Conservation (phyloP, 2,797 vertebrate genomes). For the Dendrocincla tyrannina region DNA sequence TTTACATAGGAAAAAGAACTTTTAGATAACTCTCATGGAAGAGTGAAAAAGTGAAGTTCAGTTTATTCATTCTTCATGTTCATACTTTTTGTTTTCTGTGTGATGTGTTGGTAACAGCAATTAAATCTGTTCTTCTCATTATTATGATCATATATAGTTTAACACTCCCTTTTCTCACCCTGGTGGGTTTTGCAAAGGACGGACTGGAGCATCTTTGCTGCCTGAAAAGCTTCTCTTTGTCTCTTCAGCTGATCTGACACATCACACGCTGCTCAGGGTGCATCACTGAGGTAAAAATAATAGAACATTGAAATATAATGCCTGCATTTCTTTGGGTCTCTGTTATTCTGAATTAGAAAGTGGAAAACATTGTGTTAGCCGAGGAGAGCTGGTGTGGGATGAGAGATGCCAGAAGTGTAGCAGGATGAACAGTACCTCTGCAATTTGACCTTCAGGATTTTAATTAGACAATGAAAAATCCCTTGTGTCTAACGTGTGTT, state of each 20-base stretch:
- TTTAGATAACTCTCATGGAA: not conserved
- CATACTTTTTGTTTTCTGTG: not conserved
- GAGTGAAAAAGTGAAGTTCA: not conserved
- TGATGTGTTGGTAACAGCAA: not conserved
- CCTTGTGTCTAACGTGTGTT: not conserved
- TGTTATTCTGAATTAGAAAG: not conserved
- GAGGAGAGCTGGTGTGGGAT: rapidly evolving
- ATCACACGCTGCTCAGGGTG: not conserved
- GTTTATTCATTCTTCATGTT: not conserved
- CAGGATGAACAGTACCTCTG: not conserved
- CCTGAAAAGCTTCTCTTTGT: not conserved
- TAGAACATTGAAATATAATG: not conserved
- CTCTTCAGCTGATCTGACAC: not conserved
- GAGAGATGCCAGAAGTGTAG: not conserved
- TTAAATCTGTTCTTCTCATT: not conserved
- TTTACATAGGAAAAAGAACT: not conserved
- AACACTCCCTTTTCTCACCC: not conserved
- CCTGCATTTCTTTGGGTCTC: not conserved
- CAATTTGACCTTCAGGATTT: not conserved
- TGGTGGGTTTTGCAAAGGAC: not conserved
- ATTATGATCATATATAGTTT: not conserved
- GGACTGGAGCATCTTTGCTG: not conserved
- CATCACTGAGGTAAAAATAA: not conserved
- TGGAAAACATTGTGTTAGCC: not conserved
- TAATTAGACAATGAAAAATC: not conserved